Evolutionary conservation across 2,888 invertebrate species (phyloP).

Genomic region (Pegoplata infirma): DNA sequence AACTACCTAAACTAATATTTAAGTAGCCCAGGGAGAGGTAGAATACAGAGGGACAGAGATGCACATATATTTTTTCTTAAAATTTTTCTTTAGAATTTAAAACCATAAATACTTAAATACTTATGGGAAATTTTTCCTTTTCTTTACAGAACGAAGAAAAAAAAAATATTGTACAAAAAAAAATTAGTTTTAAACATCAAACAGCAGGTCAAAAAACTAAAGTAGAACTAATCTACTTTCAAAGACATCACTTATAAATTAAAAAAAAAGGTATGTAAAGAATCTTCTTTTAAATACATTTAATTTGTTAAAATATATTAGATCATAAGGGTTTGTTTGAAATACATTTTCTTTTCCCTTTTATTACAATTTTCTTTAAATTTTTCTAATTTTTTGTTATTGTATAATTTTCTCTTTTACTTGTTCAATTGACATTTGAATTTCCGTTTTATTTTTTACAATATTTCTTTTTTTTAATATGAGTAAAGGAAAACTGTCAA

Average conservation of each 20-base stretch:
- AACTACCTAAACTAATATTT: not conserved
- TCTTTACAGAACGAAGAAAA: too few species aligned
- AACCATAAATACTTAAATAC: too few species aligned
- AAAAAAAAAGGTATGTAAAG: too few species aligned
- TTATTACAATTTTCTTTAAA: slow-evolving; percentile 8
- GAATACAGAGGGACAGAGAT: not conserved
- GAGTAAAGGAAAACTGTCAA: slow-evolving; percentile 42
- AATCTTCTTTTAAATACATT: not conserved
- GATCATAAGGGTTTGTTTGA: not conserved
- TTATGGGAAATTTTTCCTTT: not conserved
- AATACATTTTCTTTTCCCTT: not conserved
- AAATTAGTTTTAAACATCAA: slow-evolving; percentile 1
- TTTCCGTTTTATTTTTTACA: slow-evolving; percentile 40
- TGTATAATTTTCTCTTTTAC: not conserved
- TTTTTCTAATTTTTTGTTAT: not conserved
- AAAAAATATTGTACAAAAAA: not conserved
- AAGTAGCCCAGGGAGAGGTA: slow-evolving; percentile 30
- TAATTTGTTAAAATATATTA: not conserved
- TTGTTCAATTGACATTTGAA: slow-evolving; percentile 49
- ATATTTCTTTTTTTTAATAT: slow-evolving; percentile 18
- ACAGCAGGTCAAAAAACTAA: slow-evolving; percentile 12
- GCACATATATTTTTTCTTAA: not conserved
- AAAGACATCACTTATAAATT: not conserved
- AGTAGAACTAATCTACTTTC: slow-evolving; percentile 45
- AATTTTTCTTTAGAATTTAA: not conserved